Base-by-base conservation (phyloP, 2,888 invertebrate species). In the Xanthorhoe designata region DNA sequence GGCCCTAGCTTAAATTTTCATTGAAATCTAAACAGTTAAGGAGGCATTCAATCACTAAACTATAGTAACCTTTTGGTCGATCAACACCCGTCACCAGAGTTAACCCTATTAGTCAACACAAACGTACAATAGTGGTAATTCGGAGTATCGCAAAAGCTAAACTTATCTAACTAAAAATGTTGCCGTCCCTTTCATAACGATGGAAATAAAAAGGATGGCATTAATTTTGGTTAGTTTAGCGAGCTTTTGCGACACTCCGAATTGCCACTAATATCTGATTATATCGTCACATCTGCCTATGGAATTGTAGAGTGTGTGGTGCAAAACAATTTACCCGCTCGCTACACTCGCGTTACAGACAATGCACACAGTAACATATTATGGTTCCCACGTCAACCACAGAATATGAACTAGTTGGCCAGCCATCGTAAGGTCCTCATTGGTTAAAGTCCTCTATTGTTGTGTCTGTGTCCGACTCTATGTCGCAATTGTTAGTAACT, bases 391-490 rank as follows among this genome's bases (percentile, higher is more conserved):
- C 38, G 38, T 42, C 38, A 42, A 42, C 32, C 32, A 42, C 38
- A 42, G 13, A 13, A 32, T 32, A 32, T 42, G 3, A 1, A 38
- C 38, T 13, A 42, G 38, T 42, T 42, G 13, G 2, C 13, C 13
- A 42, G n/a, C 13, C 7, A 38, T 10, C 38, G 15, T 47, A 47
- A 35, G 18, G 50, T 15, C 58, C 52, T 63, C 10, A 35, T 49
- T 54, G 49, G 38, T 47, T 49, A 18, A 51, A 47, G 17, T 10
- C 8, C 54, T 55, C 32, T 32, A 32, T 32, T 32, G 59, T 64
- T 60, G 59, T 60, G 38, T 42, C 13, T 49, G 47, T 49, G 63
- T 63, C 59, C n/a, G 49, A 17, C 54, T 29, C 57, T 8, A 47
- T 50, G 64, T 29, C 50, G 32, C 55, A 60, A 64, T 29, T 50